Base-by-base conservation (phyloP, 1,140 invertebrate genomes). In the Psilanteris sp. region DNA sequence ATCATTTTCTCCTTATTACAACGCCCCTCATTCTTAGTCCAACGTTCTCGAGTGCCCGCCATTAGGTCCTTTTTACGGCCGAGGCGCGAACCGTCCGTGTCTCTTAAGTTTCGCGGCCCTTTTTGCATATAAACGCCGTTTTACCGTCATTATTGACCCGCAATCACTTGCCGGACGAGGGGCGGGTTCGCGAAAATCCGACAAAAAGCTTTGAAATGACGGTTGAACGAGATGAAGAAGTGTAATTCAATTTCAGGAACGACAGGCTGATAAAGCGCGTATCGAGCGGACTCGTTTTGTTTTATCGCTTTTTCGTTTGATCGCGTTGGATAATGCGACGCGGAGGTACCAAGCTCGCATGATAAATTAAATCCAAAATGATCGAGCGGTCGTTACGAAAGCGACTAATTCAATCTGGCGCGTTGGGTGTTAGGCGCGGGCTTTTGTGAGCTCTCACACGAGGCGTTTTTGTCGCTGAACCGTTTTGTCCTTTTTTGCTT, bases 1-100 rank as follows among this genome's bases (percentile, higher is more conserved):
- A 71, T 71, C 55, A 59, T 75, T 75, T 52, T 70, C 59, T 76
- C 59, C 57, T 76, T 62, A 75, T 68, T 70, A 76, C 70, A 59
- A 64, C 44, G 57, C 73, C 37, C 46, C 67, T 61, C 66, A 36
- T 59, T 57, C 59, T 62, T 48, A 41, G 54, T 55, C 4, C 48
- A 68, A 64, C 31, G 39, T 46, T 71, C 79, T 79, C 71, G 14
- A 54, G 36, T 52, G 39, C 8, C 14, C 29, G 37, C 55, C 52
- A 70, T 64, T 68, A 76, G 54, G 41, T 14, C 39, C 48, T 57
- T 66, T 77, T 82, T 73, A 29, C 54, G 52, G 29, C 59, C 46
- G n/a, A n/a, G n/a, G n/a, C n/a, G n/a, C n/a, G n/a, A n/a, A n/a
- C n/a, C n/a, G n/a, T n/a, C n/a, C n/a, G n/a, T 10, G 37, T 1